Base-by-base conservation (phyloP, 2,888 invertebrate genomes). In the Tribolium freemani region DNA sequence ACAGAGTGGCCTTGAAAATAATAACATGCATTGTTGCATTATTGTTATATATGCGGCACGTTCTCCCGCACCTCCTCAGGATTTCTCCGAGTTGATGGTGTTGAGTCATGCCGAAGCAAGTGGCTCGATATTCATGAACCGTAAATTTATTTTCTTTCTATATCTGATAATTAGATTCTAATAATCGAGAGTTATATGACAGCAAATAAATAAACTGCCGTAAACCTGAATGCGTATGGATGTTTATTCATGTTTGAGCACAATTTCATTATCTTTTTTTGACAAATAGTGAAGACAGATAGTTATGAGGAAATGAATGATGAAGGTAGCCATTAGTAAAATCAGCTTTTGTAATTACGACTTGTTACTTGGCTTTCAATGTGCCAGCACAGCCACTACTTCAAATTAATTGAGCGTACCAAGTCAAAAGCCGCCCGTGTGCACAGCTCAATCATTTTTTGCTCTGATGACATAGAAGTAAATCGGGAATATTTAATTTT, bases 11-110 rank as follows among this genome's bases (percentile, higher is more conserved):
- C 64, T 64, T 63, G 63, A 51, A 63, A 50, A 63, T 63, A 38
- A 63, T 30, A 31, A 63, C 44, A 61, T 63, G 63, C 63, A 63
- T 8, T 53, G 64, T 54, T 53, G 64, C 63, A 63, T 63, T 64
- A 31, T 51, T 63, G 44, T 63, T 44, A 63, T 63, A 63, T 63
- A 63, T 63, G 63, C 63, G 21, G 64, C 64, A 64, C 64, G 64
- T 64, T 64, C 64, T 64, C 54, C 64, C 54, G 64, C 64, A 64
- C 64, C 64, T 64, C 64, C 64, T 54, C 64, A 54, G 64, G 64
- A 64, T 53, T 64, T 64, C 64, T 64, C 44, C 50, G 50, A 64
- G 44, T 38, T 58, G 53, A 53, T 53, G 20, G 64, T 45, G 64
- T 63, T 63, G 63, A 63, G 50, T 63, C 63, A 63, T 63, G 63